Base-by-base conservation (phyloP, 2,888 invertebrate genomes). In the Phaedon cochleariae region DNA sequence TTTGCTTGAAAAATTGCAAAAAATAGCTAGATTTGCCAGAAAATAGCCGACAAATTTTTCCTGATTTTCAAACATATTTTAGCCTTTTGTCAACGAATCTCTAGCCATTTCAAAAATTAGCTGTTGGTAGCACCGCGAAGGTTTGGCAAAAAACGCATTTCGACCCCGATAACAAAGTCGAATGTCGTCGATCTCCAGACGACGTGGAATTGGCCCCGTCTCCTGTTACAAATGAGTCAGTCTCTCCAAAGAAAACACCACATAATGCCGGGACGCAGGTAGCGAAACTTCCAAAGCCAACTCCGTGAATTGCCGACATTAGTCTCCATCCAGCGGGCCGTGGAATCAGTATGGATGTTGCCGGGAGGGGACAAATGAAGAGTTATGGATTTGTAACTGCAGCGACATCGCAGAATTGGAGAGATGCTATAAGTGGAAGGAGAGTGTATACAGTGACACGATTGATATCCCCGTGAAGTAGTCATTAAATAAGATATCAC, bases 171-270 rank as follows among this genome's bases (percentile, higher is more conserved):
- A 41, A 48, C 17, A 51, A 59, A 37, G 45, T 26, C 60, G 41
- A 53, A 60, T 45, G 37, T 53, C 60, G 37, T 52, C 41, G 37
- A 48, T 41, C 52, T 29, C 41, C 17, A 21, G 59, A 51, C 59
- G 59, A 59, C 48, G 34, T 51, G 49, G 49, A 62, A 62, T 62
- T 51, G 54, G 48, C 54, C 48, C 34, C 77, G 81, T 81, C 80
- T 77, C 77, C 79, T 79, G 76, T 81, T 81, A 82, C 81, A 82
- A 81, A 83, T 82, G 81, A 79, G 78, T 77, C 68, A 71, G 74
- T 75, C 74, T 76, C 75, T 70, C 72, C 69, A 74, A 75, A 72
- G 75, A 75, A 76, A 76, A 75, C 75, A 75, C 74, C 72, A 73
- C 71, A 73, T 72, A 74, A 72, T 70, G 72, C 74, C n/a, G 69